A percentile compares a stretch with the other conserved stretches of the same genome.
Evolutionary conservation across 2,113 vertebrate species (phyloP).

Genomic region (Recurvirostra avosetta): DNA sequence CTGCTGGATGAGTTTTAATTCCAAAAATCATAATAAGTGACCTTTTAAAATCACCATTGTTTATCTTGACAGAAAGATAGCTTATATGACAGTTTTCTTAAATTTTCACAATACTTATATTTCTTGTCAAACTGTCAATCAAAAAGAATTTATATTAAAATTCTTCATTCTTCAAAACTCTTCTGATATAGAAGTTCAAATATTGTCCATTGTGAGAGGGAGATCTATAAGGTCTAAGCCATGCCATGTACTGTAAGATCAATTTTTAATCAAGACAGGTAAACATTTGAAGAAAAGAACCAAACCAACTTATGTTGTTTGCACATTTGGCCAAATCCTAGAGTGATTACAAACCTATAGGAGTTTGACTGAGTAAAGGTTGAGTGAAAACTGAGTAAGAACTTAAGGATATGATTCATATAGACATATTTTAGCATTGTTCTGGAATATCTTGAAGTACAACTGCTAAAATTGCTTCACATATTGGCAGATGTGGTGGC

Average conservation of each 20-base stretch:
- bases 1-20: slow-evolving; percentile 69
- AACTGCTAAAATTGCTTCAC: not conserved
- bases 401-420: not conserved
- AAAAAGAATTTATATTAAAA: slow-evolving; percentile 48
- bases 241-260: not conserved
- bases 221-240: not conserved
- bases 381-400: not conserved
- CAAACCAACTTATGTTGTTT: not conserved
- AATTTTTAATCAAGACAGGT: slow-evolving; percentile 54
- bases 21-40: slow-evolving; percentile 66
- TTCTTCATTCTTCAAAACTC: not conserved
- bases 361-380: not conserved
- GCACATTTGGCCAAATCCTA: not conserved
- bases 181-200: slow-evolving; percentile 38
- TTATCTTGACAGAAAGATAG: slow-evolving; percentile 58
- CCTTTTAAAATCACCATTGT: slow-evolving; percentile 66
- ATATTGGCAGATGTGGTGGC: not conserved
- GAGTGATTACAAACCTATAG: not conserved
- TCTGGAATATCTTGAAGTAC: not conserved
- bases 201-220: not conserved
- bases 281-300: slow-evolving; percentile 17
- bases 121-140: slow-evolving; percentile 57
- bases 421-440: not conserved
- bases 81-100: slow-evolving; percentile 37
- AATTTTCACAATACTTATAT: slow-evolving; percentile 29